Conservation (phyloP, 30 jellyfish, hydroid and myxozoan genomes). For the Aurelia aurita region DNA sequence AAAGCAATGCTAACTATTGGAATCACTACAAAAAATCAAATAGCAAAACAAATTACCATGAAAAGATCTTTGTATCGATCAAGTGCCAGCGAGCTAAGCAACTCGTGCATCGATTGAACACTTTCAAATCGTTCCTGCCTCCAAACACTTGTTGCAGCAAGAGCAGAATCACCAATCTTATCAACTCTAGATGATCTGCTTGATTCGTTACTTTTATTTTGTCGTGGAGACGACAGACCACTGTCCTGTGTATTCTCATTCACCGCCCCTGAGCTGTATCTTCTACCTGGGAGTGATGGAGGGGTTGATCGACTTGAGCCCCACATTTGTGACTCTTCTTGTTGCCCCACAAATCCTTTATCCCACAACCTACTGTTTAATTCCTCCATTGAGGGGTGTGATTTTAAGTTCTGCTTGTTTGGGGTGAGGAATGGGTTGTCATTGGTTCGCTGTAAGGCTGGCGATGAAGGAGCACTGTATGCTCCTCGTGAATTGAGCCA, state of each 20-base stretch:
- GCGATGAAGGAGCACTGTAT: conserved; percentile 99
- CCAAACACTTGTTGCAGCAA: conserved; percentile 84
- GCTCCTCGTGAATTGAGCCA: conserved; percentile 99
- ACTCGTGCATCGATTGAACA: conserved; percentile 68
- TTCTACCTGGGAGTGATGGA: conserved; percentile 59
- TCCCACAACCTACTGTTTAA: conserved; percentile 80
- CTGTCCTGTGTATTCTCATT: conserved; percentile 74
- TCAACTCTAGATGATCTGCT: conserved; percentile 11
- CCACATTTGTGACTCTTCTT: conserved; percentile 63
- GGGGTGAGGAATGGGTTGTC: conserved; percentile 82
- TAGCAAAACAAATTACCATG: conserved; percentile 55
- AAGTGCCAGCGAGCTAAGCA: conserved; percentile 82
- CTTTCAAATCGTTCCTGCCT: conserved; percentile 90
- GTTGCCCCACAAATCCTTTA: conserved; percentile 31
- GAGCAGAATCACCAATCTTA: conserved; percentile 34
- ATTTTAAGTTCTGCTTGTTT: conserved; percentile 71
- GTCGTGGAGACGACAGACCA: conserved; percentile 83
- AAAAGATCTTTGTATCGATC: conserved; percentile 84
- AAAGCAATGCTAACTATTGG: no score
- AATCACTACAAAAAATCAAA: not conserved
- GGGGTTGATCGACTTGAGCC: conserved; percentile 65
- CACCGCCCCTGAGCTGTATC: conserved; percentile 77
- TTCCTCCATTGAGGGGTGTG: conserved; percentile 98
- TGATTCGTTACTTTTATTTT: conserved; percentile 22
- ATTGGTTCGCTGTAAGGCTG: conserved; percentile 84